Conservation (phyloP, 1,140 invertebrate genomes). For the Drosophila bifasciata region DNA sequence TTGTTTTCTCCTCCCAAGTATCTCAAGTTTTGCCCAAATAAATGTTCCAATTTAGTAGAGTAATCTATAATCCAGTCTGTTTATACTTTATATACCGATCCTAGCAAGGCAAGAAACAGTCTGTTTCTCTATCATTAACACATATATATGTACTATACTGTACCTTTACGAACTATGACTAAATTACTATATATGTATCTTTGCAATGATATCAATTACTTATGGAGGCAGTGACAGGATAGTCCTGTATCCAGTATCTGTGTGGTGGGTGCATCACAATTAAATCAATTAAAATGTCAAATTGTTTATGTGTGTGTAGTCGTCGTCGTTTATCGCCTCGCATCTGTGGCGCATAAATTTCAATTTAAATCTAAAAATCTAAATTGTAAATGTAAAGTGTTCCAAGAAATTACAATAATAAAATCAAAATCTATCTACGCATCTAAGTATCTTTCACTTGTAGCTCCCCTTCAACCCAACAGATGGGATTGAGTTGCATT, state of each 20-base stretch:
- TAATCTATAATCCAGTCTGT: constrained; percentile 48
- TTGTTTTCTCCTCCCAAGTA: constrained; percentile 57
- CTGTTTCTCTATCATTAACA: constrained; percentile 22
- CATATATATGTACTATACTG: constrained; percentile 42
- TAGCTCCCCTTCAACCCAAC: too few relatives aligned
- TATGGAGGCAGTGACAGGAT: too few relatives aligned
- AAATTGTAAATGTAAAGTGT: constrained; percentile 78
- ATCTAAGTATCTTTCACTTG: constrained; percentile 18
- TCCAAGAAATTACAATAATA: constrained; percentile 77
- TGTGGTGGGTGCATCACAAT: constrained; percentile 46
- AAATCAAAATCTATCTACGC: constrained; percentile 73
- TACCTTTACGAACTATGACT: constrained; percentile 55
- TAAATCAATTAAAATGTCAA: constrained; percentile 77
- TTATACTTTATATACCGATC: constrained; percentile 69
- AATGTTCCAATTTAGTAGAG: constrained; percentile 72
- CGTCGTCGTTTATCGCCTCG: constrained; percentile 74
- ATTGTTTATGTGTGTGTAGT: constrained; percentile 78
- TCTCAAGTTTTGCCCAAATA: constrained; percentile 70
- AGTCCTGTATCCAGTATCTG: too few relatives aligned
- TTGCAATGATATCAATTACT: constrained; percentile 48
- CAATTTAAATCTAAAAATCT: constrained; percentile 77
- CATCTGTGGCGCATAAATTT: constrained; percentile 72
- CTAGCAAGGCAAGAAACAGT: background rate
- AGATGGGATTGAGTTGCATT: constrained; percentile 12
- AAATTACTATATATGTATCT: too few relatives aligned